A percentile compares a stretch with the other conserved stretches of the same genome.
These are phyloP conservation scores for Phymastichus coffea DNA, from an alignment of 1,140 invertebrate species.

Conservation along the genomic window DNA sequence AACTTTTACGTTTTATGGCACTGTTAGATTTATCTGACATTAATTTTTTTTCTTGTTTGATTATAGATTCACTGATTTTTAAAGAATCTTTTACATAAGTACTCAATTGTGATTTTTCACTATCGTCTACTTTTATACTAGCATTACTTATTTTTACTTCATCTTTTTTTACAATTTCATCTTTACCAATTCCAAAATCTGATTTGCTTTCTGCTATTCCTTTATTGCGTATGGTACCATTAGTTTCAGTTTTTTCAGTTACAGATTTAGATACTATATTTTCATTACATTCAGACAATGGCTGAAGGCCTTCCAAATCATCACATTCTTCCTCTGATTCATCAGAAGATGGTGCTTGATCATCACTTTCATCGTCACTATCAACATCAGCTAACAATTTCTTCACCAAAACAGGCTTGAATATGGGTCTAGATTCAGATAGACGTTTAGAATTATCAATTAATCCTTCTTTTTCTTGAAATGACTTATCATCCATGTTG, in stretches of 20 bases:
- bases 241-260: too few relatives aligned
- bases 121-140: constrained; percentile 3
- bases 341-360: constrained; percentile 30
- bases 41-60: constrained; percentile 6
- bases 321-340: constrained; percentile 33
- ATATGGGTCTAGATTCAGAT: constrained; percentile 34
- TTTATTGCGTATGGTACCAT: too few relatives aligned
- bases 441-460: constrained; percentile 24
- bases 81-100: constrained; percentile 14
- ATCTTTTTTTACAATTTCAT: neutral
- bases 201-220: too few relatives aligned
- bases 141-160: neutral
- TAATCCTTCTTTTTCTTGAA: constrained; percentile 25
- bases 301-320: constrained; percentile 26
- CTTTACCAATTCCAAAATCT: neutral
- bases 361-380: constrained; percentile 35
- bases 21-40: neutral
- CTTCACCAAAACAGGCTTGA: constrained; percentile 41
- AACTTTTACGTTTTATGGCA: constrained; percentile 3
- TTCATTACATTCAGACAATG: constrained; percentile 5
- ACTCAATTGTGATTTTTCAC: constrained; percentile 6
- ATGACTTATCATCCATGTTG: constrained; percentile 35
- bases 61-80: neutral
- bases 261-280: neutral
- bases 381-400: constrained; percentile 35